Conservation (phyloP, 2,888 invertebrate species). For the Dioctria linearis region DNA sequence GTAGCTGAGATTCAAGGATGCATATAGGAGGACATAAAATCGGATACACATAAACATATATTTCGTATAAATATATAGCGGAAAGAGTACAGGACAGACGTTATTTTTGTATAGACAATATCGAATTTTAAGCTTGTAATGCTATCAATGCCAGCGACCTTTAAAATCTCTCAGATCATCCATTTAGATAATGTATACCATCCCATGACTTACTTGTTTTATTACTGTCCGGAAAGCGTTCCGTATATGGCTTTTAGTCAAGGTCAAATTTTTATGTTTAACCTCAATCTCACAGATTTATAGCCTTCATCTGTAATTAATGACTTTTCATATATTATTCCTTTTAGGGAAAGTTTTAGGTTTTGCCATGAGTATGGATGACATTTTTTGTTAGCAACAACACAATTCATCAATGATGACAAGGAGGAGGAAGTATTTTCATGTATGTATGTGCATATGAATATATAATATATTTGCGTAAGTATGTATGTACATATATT, state of each 20-base stretch:
- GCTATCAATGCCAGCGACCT: background rate
- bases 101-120: background rate
- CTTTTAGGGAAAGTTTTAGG: constrained; percentile 2
- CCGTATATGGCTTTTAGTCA: constrained; percentile 17
- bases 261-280: constrained; percentile 7
- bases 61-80: no score
- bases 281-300: background rate
- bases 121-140: background rate
- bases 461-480: no score
- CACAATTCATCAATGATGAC: background rate
- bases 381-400: background rate
- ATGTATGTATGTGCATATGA: no score
- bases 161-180: constrained; percentile 37
- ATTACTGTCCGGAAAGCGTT: background rate
- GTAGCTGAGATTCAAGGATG: constrained; percentile 10
- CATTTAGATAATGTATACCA: background rate
- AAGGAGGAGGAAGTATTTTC: background rate
- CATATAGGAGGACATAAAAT: no score
- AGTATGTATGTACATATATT: no score
- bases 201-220: constrained; percentile 19
- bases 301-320: constrained; percentile 22
- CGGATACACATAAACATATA: no score
- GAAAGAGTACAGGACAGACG: no score
- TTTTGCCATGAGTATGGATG: background rate
- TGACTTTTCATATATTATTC: constrained; percentile 34